Evolutionary conservation across 1,140 invertebrate species (phyloP), one percentile per base, ranked within the genome.

Genomic region (Eubasilissa regina): DNA sequence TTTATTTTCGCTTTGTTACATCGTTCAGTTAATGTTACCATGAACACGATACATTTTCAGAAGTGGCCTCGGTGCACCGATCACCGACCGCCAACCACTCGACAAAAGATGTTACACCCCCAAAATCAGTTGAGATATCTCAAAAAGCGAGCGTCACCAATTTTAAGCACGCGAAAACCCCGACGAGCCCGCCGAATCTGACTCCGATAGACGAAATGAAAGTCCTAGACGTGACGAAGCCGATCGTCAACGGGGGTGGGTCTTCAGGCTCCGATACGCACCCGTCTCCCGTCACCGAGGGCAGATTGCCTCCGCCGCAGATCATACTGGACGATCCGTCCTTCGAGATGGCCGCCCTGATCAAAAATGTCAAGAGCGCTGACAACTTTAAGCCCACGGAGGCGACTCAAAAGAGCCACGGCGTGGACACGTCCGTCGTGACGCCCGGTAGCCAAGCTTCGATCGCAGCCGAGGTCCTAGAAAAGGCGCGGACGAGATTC

Each of bases 401-500:
- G 84, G 89, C 87, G 6, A 89, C 87, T 21, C 88, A 88, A 78
- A 85, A 87, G 35, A 86, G 86, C 4, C 88, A 88, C 21, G 86
- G 89, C 15, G 85, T 89, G 0, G 88, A 89, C 76, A 89, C 88
- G 0, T 87, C 88, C 6, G 87, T 89, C 13, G 87, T 89, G n/a
- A 76, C 84, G 8, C 81, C 86, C 17, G 45, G 84, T 4, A 85
- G 85, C 0, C 68, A 53, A 45, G 87, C 86, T 0, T 84, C 89
- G 19, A 86, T 87, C 83, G 94, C 95, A 6, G 93, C 93, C 19
- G 95, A 96, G 83, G 94, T 95, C 25, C 88, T 96, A 25, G 95
- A 97, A 84, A 93, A 94, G 84, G 95, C 95, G 80, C 92, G 94
- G 77, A 94, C 93, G 85, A 92, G 95, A 77, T 95, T 96, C 84